Evolutionary conservation across 2,113 vertebrate species (phyloP).

Genomic region (Sinocyclocheilus anshuiensis): DNA sequence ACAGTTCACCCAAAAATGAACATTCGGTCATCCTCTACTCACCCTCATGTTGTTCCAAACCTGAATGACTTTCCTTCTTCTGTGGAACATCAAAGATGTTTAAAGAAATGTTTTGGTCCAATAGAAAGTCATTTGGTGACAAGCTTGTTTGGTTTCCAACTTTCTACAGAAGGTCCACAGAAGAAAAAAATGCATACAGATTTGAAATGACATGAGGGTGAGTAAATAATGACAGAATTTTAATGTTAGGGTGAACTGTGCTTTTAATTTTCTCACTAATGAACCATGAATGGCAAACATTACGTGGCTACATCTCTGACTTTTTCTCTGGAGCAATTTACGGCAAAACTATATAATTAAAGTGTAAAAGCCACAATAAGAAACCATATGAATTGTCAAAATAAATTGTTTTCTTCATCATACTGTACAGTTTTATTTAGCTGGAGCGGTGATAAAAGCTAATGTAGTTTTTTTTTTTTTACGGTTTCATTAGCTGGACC

Average conservation of each 20-base stretch:
- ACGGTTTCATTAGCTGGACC: slow-evolving; percentile 46
- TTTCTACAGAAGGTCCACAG: not conserved
- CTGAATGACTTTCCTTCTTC: not conserved
- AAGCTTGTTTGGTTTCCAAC: not conserved
- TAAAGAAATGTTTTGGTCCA: not conserved
- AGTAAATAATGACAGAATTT: not conserved
- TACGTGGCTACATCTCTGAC: not conserved
- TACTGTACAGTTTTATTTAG: slow-evolving; percentile 55
- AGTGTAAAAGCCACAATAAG: slow-evolving; percentile 41
- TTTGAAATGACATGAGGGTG: not conserved
- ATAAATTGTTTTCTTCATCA: slow-evolving; percentile 50
- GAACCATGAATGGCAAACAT: not conserved
- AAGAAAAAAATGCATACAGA: not conserved
- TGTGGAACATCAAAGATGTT: not conserved
- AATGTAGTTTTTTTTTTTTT: slow-evolving; percentile 2
- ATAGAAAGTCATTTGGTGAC: not conserved
- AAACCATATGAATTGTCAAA: slow-evolving; percentile 43
- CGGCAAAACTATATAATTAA: slow-evolving; percentile 20
- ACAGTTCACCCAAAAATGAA: not conserved
- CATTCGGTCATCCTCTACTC: not conserved
- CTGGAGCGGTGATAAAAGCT: slow-evolving; percentile 37
- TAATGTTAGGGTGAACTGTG: not conserved
- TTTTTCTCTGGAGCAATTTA: not conserved
- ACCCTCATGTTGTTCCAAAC: not conserved
- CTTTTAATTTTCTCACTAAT: not conserved